Base-by-base conservation (phyloP, 2,113 vertebrate genomes). In the Macrotis lagotis region DNA sequence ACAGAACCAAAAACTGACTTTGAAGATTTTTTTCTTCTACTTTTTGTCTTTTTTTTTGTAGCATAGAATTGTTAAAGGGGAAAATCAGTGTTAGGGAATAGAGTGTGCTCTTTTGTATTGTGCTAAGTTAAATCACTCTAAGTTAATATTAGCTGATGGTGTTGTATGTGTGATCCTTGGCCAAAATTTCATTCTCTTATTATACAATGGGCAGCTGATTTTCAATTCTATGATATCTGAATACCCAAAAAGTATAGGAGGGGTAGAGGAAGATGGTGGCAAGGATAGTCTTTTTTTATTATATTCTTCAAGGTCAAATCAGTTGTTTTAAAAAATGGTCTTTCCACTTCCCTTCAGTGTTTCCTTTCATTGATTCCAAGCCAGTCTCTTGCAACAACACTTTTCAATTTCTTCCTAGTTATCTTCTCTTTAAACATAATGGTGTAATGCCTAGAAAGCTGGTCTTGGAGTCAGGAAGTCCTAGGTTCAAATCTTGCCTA, bases 11-110 rank as follows among this genome's bases (percentile, higher is more conserved):
- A 90, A 48, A n/a, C 25, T 0, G 1, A 59, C 91, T 96, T 96
- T 90, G 88, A 90, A 95, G 93, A 92, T 92, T n/a, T 49, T 19
- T 66, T 44, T 8, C 2, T 1, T 37, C 50, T 59, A 47, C 52
- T 90, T 93, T 25, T 44, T 95, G 91, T 94, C 48, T 91, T 48
- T 28, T 88, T 88, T n/a, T 93, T 52, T 51, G 50, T 50, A 89
- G 88, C 51, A 50, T 12, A 11, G 48, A 90, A 90, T 90, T 90
- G 48, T 49, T 90, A 12, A 48, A 28, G 3, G 31, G 89, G 52
- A 74, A 74, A 89, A 93, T 48, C 88, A 89, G 66, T 50, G 95
- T 91, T 94, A 88, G 89, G 26, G 11, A 91, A 90, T 93, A 92
- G 88, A 66, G 50, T 88, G 28, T 8, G 51, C 88, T 94, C 49